Conservation (phyloP, 2,113 vertebrate species). For the Setophaga coronata region DNA sequence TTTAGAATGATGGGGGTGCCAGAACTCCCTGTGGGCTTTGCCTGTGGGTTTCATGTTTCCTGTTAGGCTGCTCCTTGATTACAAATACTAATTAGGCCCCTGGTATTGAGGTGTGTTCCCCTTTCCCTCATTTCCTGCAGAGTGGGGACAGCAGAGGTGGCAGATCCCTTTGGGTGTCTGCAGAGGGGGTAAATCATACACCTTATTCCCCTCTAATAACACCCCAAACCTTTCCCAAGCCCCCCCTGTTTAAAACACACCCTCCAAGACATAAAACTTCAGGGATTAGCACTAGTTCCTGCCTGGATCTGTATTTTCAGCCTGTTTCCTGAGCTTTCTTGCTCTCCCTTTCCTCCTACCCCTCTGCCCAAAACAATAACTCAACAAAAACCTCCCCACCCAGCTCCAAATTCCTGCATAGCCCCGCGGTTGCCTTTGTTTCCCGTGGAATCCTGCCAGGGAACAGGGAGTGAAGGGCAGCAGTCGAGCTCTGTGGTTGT, state of each 20-base stretch:
- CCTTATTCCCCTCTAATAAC: background rate
- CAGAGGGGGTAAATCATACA: background rate
- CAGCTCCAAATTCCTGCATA: constrained; percentile 34
- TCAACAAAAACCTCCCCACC: constrained; percentile 7
- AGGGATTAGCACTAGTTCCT: background rate
- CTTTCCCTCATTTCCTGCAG: background rate
- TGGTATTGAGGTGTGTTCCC: background rate
- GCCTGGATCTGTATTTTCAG: background rate
- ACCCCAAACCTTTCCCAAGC: background rate
- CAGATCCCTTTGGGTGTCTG: background rate
- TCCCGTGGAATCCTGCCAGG: constrained; percentile 42
- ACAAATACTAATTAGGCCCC: background rate
- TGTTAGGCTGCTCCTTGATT: background rate
- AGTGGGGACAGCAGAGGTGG: background rate
- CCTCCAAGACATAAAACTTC: background rate
- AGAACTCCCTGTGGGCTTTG: background rate
- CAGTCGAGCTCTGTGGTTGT: background rate
- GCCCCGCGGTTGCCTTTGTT: constrained; percentile 52
- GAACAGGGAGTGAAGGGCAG: constrained; percentile 46
- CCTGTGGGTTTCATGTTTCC: background rate
- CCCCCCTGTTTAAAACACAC: background rate
- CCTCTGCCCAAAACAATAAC: constrained; percentile 35
- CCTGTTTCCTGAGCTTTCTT: background rate
- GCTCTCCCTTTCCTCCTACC: constrained; percentile 10
- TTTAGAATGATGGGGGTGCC: background rate